Evolutionary conservation across 2,888 invertebrate genomes (phyloP).

Genomic region (Chymomyza fuscimana): DNA sequence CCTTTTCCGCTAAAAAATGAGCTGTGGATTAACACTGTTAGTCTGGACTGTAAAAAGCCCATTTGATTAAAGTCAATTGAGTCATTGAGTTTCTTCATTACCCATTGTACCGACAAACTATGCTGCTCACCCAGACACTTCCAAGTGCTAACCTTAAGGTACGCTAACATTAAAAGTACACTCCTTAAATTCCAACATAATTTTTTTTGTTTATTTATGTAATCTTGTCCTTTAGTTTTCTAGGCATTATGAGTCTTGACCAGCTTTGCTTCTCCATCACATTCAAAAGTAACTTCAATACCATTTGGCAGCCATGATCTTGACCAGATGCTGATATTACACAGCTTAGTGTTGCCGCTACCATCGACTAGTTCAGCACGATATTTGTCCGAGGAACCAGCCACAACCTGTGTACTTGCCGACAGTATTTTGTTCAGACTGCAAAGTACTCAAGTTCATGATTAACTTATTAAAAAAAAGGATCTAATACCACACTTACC

Average conservation of each 20-base stretch:
- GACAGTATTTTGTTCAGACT: constrained; percentile 52
- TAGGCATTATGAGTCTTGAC: constrained; percentile 32
- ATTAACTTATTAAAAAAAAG: neutral
- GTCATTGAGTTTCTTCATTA: too few species aligned
- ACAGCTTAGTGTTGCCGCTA: constrained; percentile 31
- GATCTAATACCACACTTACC: neutral
- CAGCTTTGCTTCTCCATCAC: constrained; percentile 24
- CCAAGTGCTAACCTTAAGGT: too few species aligned
- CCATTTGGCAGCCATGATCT: constrained; percentile 42
- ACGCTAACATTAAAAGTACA: too few species aligned
- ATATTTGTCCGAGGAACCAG: constrained; percentile 46
- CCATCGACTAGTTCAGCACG: constrained; percentile 50
- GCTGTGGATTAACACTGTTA: too few species aligned
- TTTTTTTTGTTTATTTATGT: neutral
- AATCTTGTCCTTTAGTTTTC: neutral
- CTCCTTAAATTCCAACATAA: too few species aligned
- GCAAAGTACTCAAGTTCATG: neutral
- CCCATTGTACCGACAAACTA: too few species aligned
- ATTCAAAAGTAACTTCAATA: constrained; percentile 41
- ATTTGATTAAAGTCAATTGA: too few species aligned
- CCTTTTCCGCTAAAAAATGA: too few species aligned
- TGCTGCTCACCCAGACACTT: too few species aligned
- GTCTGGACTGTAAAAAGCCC: too few species aligned
- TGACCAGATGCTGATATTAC: constrained; percentile 39
- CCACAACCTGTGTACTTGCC: constrained; percentile 58